Evolutionary conservation across 2,888 invertebrate species (phyloP), one percentile per base, ranked within the genome.

Genomic region (Drosophila maculinotata): DNA sequence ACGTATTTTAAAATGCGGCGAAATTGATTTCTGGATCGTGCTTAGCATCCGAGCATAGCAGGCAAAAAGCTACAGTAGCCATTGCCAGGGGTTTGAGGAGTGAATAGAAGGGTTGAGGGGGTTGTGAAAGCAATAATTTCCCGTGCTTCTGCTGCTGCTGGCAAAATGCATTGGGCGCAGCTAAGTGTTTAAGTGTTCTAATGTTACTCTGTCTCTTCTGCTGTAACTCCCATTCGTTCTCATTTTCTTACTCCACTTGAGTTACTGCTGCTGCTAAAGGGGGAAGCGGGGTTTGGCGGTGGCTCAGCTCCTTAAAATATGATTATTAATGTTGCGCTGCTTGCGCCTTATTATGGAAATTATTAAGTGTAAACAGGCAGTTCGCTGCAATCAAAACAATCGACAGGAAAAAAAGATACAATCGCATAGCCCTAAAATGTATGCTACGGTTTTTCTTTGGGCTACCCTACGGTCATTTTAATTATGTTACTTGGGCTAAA

Each of bases 151-250:
- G 42, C 35, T 39, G 45, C 31, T 35, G 15, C 60, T 52, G 33
- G 30, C 26, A 38, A 68, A 68, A 54, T 66, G 67, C 70, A 59
- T 53, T 65, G 63, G 49, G 73, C 49, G 35, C 44, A 39, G 76
- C 79, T 85, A 85, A 79, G 79, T 85, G 86, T 69, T 79, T 79
- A 79, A 79, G 79, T 79, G 79, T 85, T 79, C 79, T 85, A 79
- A 79, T 85, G 86, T 79, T 76, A 63, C 76, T 76, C 65, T 72
- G 72, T 67, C 79, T 60, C 49, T 53, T 44, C 41, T 49, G 48
- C 48, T 53, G 52, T 42, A 15, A 10, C 25, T 72, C 30, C n/a
- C 8, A 38, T 36, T 28, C 36, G 26, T 26, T 45, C 9, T 9
- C 36, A 65, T 44, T 65, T 49, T 39, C 44, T 9, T 44, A 44